Conservation (phyloP, 2,888 invertebrate genomes). For the Dromius quadrimaculatus region DNA sequence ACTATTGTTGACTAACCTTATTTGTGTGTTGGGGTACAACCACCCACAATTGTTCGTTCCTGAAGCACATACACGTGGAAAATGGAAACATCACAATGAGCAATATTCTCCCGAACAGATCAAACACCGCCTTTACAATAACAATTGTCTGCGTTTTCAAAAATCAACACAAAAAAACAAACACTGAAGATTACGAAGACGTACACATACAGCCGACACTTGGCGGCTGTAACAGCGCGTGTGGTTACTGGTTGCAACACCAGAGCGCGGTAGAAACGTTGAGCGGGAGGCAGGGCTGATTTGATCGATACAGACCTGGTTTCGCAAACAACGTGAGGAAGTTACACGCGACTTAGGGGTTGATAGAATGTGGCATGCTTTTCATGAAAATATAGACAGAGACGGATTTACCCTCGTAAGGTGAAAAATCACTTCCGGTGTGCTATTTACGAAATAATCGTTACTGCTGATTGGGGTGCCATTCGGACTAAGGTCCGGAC, state of each 20-base stretch:
- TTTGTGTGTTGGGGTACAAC: slow-evolving; percentile 54
- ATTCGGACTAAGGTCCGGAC: too few relatives aligned
- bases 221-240: slow-evolving; percentile 43
- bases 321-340: slow-evolving; percentile 44
- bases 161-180: slow-evolving; percentile 41
- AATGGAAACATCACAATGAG: slow-evolving; percentile 60
- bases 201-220: slow-evolving; percentile 17
- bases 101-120: not conserved
- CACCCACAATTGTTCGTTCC: slow-evolving; percentile 55
- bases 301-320: slow-evolving; percentile 47
- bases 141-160: slow-evolving; percentile 14
- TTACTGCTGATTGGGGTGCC: not conserved
- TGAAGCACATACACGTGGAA: slow-evolving; percentile 60
- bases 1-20: slow-evolving; percentile 42
- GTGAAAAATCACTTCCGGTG: slow-evolving; percentile 18
- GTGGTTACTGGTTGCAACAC: slow-evolving; percentile 3
- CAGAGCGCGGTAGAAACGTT: slow-evolving; percentile 18
- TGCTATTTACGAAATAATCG: slow-evolving; percentile 8
- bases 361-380: slow-evolving; percentile 21
- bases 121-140: not conserved
- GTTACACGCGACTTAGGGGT: slow-evolving; percentile 30
- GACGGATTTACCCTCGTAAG: not conserved
- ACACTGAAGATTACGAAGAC: slow-evolving; percentile 33
- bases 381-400: slow-evolving; percentile 16
- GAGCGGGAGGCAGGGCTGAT: not conserved